Percentiles rank a stretch among this genome's conserved stretches.
Conservation (phyloP, 2,888 invertebrate genomes). For the Podotricha telesiphe region DNA sequence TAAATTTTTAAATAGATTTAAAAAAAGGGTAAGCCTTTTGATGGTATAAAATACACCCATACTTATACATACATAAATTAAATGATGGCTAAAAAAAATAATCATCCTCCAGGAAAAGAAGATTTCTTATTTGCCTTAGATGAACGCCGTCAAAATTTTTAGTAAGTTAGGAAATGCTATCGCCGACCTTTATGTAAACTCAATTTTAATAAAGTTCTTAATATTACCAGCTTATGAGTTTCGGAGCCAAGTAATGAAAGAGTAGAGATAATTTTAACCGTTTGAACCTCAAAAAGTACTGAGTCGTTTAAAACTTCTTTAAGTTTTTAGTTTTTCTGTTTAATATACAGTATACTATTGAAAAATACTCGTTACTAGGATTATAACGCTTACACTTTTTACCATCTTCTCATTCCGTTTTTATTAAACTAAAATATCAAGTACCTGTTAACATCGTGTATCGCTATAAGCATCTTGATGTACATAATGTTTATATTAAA, state of each 20-base stretch:
- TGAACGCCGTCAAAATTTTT: neutral
- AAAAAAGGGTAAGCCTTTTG: neutral
- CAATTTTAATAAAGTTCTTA: slow-evolving; percentile 17
- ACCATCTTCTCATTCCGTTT: no score
- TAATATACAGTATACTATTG: no score
- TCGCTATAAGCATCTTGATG: neutral
- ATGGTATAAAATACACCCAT: neutral
- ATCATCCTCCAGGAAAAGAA: neutral
- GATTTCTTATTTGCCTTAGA: neutral
- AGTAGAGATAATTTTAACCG: slow-evolving; percentile 31
- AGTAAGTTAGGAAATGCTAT: neutral
- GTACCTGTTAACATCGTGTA: no score
- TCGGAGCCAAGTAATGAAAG: slow-evolving; percentile 25
- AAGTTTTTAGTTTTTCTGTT: no score
- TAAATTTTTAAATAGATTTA: neutral
- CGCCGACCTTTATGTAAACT: neutral
- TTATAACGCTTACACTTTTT: no score
- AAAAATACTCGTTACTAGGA: no score
- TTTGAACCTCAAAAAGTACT: slow-evolving; percentile 3
- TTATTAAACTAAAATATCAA: no score
- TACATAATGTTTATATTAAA: neutral
- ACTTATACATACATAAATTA: neutral
- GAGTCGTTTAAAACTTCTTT: no score
- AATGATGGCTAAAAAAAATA: neutral
- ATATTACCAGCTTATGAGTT: slow-evolving; percentile 11